Base-by-base conservation (phyloP, 2,888 invertebrate genomes). In the Brachyopa scutellaris region DNA sequence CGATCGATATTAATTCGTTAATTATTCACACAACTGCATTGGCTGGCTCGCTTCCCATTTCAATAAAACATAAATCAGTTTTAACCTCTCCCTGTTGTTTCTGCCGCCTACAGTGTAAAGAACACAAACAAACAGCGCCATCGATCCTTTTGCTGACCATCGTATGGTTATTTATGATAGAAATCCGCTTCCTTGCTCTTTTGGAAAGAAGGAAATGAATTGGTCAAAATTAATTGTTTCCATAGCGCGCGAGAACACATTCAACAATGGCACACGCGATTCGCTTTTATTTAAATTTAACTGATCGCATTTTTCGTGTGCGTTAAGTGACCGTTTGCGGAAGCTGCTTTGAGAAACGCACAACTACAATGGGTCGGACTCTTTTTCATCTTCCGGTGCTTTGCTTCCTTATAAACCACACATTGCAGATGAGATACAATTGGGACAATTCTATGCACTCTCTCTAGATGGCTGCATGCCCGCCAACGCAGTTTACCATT, bases 401-500 rank as follows among this genome's bases (percentile, higher is more conserved):
- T 42, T 2, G 17, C 40, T 67, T 57, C 45, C 57, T 38, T 26
- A n/a, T n/a, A n/a, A n/a, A n/a, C n/a, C n/a, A n/a, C n/a, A n/a
- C n/a, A n/a, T n/a, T n/a, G 8, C 3, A 42, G n/a, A 26, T 1
- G 2, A 11, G 5, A 19, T 21, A 38, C 15, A 49, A 51, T 42
- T 42, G 9, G 36, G 33, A 29, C 11, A 45, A 31, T 42, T 53
- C 8, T 31, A 78, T 64, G 29, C 49, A 72, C 64, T 57, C 53
- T 42, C 57, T 49, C 36, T 29, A 29, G 15, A 26, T 45, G 17
- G 1, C 13, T 13, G 15, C 19, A 29, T 7, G 19, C n/a, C 11
- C 61, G 62, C 79, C 79, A 69, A 80, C 79, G 79, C 69, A 51
- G 49, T 40, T 74, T 74, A 51, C 19, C 47, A 67, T 61, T 66